Conservation (phyloP, 2,888 invertebrate species). For the Netelia inedita region DNA sequence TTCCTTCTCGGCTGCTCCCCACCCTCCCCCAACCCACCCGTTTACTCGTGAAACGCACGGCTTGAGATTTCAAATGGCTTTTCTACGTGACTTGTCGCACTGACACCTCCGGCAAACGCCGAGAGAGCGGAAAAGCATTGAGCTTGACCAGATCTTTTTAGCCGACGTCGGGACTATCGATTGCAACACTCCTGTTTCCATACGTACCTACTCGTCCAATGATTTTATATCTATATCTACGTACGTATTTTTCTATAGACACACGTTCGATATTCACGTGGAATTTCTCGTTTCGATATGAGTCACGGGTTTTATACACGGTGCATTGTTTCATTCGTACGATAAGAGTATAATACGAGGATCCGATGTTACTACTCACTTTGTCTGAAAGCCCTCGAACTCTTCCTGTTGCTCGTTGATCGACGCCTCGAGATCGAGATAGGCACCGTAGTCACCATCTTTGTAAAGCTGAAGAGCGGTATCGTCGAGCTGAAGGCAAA, state of each 20-base stretch:
- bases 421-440: conserved; percentile 98
- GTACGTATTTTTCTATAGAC: background rate
- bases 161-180: conserved; percentile 56
- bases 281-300: background rate
- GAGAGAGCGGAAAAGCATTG: conserved; percentile 31
- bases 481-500: conserved; percentile 95
- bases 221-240: background rate
- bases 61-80: conserved; percentile 70
- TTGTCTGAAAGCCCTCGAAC: conserved; percentile 97
- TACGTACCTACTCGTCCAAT: background rate
- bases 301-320: background rate
- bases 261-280: background rate
- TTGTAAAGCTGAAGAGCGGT: conserved; percentile 98
- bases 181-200: conserved; percentile 33
- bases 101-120: conserved; percentile 30
- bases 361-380: conserved; percentile 88
- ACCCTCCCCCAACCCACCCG: background rate
- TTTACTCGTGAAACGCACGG: conserved; percentile 57
- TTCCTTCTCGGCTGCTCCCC: conserved; percentile 8
- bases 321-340: background rate
- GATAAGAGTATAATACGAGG: background rate
- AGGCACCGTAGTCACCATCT: conserved; percentile 98
- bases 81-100: conserved; percentile 68
- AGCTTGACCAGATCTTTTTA: conserved; percentile 48
- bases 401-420: conserved; percentile 99